Evolutionary conservation across 2,113 vertebrate genomes (phyloP).

Genomic region (Ammospiza caudacuta): DNA sequence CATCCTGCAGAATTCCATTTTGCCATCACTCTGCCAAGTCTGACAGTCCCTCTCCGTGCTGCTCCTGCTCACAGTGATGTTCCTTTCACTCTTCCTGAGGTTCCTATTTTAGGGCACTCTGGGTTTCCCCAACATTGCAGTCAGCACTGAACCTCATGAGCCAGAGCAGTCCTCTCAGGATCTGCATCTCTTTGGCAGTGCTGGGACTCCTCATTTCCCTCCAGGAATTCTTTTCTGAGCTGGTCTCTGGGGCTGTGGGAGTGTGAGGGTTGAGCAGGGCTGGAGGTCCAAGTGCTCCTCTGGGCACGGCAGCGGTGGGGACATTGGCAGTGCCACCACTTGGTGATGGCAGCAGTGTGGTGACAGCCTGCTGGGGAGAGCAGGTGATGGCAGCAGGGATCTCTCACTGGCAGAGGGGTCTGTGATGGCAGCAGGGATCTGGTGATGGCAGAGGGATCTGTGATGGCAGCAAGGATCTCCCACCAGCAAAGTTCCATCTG

Average conservation of each 20-base stretch:
- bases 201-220: neutral
- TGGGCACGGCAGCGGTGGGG: neutral
- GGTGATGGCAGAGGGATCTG: neutral
- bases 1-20: neutral
- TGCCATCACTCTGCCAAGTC: neutral
- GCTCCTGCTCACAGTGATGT: neutral
- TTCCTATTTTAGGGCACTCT: accelerated
- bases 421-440: too few species aligned
- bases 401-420: too few species aligned
- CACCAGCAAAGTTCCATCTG: too few species aligned
- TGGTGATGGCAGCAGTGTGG: neutral
- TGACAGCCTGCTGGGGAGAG: neutral
- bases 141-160: accelerated
- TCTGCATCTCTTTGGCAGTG: neutral
- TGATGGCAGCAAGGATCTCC: too few species aligned
- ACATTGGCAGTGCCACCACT: accelerated
- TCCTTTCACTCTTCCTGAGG: neutral
- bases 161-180: accelerated
- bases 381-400: too few species aligned
- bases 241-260: neutral
- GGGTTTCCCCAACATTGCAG: neutral
- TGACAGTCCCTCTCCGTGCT: neutral
- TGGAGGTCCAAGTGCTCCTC: neutral
- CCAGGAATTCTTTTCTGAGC: neutral
- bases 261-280: accelerated